Base-by-base conservation (phyloP, 1,140 invertebrate species). In the Philotrypesis tridentata region DNA sequence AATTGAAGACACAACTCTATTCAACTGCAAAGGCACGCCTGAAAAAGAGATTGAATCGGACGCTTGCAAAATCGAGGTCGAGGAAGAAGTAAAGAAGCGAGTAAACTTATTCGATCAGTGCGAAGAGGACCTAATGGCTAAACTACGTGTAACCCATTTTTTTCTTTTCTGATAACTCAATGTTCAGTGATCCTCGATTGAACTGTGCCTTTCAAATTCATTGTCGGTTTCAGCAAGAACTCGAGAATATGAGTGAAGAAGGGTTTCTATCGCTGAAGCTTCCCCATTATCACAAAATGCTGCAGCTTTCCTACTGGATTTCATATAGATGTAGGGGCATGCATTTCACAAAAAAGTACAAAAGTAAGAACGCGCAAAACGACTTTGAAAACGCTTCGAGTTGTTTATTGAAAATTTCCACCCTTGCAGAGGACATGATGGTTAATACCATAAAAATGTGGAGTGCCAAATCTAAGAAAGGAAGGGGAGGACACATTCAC, bases 301-400 rank as follows among this genome's bases (percentile, higher is more conserved):
- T 90, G 3, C 87, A 89, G 55, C 74, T 92, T 43, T 84, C 80
- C 67, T 85, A 85, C 7, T 92, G 90, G 90, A 77, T 89, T 2
- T 87, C 87, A 73, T 86, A 87, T 37, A 86, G 90, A 77, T 82
- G 21, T 12, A 65, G 86, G 73, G 89, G 89, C 29, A 55, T 89
- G 21, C 61, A 48, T 63, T 77, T 86, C 27, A 74, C 80, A 11
- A 40, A 87, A 17, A 78, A 73, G 1, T 82, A 86, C 14, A 90
- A 86, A 86, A 68, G 90, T 91, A 84, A 55, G 17, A 5, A n/a
- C n/a, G n/a, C n/a, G n/a, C n/a, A n/a, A n/a, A n/a, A n/a, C n/a
- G n/a, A n/a, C n/a, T n/a, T n/a, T n/a, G n/a, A n/a, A n/a, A n/a
- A n/a, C n/a, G n/a, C n/a, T n/a, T n/a, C n/a, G n/a, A n/a, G n/a